Evolutionary conservation across 2,888 invertebrate species (phyloP).

Genomic region (Lycaena phlaeas): DNA sequence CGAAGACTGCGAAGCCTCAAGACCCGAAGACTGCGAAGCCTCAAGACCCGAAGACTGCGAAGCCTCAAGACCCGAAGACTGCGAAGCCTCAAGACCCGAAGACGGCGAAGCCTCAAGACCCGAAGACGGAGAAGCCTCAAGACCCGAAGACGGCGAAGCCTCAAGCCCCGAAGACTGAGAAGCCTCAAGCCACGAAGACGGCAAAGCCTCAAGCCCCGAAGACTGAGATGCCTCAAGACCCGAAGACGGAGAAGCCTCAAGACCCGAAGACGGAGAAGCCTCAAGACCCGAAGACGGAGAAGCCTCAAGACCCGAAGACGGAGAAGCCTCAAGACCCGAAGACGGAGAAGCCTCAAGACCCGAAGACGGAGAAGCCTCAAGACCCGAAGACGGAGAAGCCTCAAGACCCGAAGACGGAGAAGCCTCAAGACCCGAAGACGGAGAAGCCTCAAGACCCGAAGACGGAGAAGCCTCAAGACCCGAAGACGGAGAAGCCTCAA

Average conservation of each 20-base stretch:
- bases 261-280: conserved; percentile 6
- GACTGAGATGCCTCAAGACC: background rate
- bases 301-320: conserved; percentile 5
- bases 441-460: background rate
- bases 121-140: too few relatives aligned
- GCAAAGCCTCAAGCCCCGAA: conserved; percentile 9
- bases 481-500: conserved; percentile 1
- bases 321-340: conserved; percentile 5
- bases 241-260: conserved; percentile 12
- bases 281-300: background rate
- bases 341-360: background rate
- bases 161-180: background rate
- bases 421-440: conserved; percentile 11
- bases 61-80: background rate
- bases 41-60: background rate
- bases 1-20: background rate
- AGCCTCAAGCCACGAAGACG: conserved; percentile 2
- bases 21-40: background rate
- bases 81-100: background rate
- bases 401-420: conserved; percentile 12
- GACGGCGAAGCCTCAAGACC: background rate
- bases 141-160: background rate
- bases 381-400: background rate
- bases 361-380: background rate
- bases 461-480: background rate